Evolutionary conservation across 1,140 invertebrate genomes (phyloP), one percentile per base, ranked within the genome.

Genomic region (Brevipalpus yothersi): DNA sequence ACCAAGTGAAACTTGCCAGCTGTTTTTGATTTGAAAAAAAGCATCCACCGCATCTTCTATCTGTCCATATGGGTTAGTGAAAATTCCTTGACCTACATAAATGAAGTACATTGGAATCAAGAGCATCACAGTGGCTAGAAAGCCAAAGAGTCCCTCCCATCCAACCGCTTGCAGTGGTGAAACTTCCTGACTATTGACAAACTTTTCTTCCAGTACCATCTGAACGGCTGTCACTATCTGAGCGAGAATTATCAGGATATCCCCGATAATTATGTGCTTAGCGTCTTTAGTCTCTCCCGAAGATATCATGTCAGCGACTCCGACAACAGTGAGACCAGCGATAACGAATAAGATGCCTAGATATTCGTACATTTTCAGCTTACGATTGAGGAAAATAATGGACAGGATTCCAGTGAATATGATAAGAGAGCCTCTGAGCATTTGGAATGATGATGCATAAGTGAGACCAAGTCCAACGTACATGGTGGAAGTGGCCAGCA

Each of bases 201-300:
- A 91, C 73, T 88, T 91, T 70, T 96, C 89, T 73, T 96, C 91
- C 56, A 86, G 80, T 0, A 94, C 87, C 83, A 94, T 92, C 74
- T 94, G 88, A 55, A 79, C 75, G 1, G 88, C 83, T n/a, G 82
- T 82, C 64, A 95, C 79, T 45, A 95, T 79, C 67, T 90, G 88
- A 4, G 90, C 89, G 66, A 84, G 79, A 51, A 96, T 79, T 64
- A 96, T 92, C 3, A 96, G 73, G 41, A 92, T 69, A 74, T 97
- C 89, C 39, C 77, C 78, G 8, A 86, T 89, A 59, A 92, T 79
- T 40, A 91, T 77, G 41, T 81, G 80, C 70, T 91, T 92, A 10
- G 45, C 13, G 17, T 58, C 17, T n/a, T 41, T 55, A 19, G 31
- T 15, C 15, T 69, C 61, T 11, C 76, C 71, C 58, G 75, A 76